Evolutionary conservation across 2,888 invertebrate genomes (phyloP).

Genomic region (Amphimallon solstitiale): DNA sequence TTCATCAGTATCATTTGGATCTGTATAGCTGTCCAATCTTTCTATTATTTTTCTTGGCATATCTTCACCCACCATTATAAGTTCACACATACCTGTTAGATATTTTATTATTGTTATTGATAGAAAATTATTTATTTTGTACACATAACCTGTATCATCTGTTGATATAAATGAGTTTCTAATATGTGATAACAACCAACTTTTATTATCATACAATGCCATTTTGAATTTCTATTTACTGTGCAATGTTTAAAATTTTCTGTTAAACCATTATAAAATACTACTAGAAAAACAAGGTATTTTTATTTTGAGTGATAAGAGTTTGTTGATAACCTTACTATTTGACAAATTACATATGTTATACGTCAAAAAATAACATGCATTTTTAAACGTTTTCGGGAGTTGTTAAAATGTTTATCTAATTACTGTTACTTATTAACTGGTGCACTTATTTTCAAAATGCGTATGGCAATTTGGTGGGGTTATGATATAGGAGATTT

Average conservation of each 20-base stretch:
- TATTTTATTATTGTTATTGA: neutral
- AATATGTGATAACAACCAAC: conserved; percentile 92
- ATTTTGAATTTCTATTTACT: conserved; percentile 63
- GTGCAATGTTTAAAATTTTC: neutral
- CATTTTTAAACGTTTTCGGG: neutral
- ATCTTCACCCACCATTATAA: conserved; percentile 88
- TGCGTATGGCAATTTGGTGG: conserved; percentile 77
- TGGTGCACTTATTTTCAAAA: conserved; percentile 51
- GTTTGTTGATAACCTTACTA: conserved; percentile 14
- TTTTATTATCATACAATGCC: conserved; percentile 95
- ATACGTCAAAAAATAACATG: conserved; percentile 11
- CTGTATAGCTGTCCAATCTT: conserved; percentile 74
- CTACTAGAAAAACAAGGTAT: neutral
- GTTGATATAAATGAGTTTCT: conserved; percentile 94
- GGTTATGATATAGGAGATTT: conserved; percentile 71
- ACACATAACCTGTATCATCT: conserved; percentile 78
- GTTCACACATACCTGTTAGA: conserved; percentile 82
- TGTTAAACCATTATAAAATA: neutral
- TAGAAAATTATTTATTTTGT: conserved; percentile 11
- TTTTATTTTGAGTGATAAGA: conserved; percentile 5
- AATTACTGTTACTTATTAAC: neutral
- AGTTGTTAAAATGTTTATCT: neutral
- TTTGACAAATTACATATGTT: conserved; percentile 13
- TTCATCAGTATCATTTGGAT: conserved; percentile 80
- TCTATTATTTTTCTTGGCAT: conserved; percentile 72